phyloP scores from a whole-genome alignment of 1,140 invertebrate species.

The Holotrichia oblita region DNA sequence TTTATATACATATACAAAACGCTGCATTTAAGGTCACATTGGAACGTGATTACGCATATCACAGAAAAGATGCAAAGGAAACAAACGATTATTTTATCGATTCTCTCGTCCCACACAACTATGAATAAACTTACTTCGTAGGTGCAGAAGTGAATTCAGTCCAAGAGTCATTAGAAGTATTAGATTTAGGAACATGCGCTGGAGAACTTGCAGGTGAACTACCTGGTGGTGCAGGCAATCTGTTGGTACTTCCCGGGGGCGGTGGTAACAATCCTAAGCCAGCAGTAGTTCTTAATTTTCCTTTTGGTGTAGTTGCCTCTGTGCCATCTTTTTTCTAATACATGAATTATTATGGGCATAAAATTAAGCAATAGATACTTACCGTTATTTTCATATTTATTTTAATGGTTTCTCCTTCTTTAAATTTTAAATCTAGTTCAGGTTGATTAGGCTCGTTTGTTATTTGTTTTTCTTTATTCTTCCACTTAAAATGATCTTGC shows the following conservation, averaged over 20 bases:
- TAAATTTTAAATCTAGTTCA: constrained; percentile 94
- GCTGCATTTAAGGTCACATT: constrained; percentile 19
- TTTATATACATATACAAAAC: not conserved
- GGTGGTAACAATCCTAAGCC: constrained; percentile 73
- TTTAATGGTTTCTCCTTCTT: constrained; percentile 98
- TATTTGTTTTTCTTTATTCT: constrained; percentile 91
- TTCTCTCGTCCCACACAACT: not conserved
- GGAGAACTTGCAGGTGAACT: constrained; percentile 66
- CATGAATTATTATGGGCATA: constrained; percentile 26
- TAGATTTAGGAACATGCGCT: constrained; percentile 63
- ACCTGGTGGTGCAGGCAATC: constrained; percentile 77
- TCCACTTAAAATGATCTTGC: constrained; percentile 98
- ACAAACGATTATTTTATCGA: not conserved
- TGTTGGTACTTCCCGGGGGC: constrained; percentile 83
- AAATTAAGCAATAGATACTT: constrained; percentile 58
- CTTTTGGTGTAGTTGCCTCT: constrained; percentile 68
- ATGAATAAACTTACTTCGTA: constrained; percentile 61
- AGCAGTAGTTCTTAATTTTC: constrained; percentile 55
- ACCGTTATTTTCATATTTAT: constrained; percentile 98
- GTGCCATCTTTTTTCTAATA: constrained; percentile 88
- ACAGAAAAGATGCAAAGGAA: constrained; percentile 36
- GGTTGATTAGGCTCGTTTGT: constrained; percentile 85
- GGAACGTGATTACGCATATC: constrained; percentile 24
- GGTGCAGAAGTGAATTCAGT: constrained; percentile 80
- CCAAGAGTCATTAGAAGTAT: constrained; percentile 70